Evolutionary conservation across 2,113 vertebrate genomes (phyloP), one percentile per base, ranked within the genome.

Genomic region (Peromyscus maniculatus): DNA sequence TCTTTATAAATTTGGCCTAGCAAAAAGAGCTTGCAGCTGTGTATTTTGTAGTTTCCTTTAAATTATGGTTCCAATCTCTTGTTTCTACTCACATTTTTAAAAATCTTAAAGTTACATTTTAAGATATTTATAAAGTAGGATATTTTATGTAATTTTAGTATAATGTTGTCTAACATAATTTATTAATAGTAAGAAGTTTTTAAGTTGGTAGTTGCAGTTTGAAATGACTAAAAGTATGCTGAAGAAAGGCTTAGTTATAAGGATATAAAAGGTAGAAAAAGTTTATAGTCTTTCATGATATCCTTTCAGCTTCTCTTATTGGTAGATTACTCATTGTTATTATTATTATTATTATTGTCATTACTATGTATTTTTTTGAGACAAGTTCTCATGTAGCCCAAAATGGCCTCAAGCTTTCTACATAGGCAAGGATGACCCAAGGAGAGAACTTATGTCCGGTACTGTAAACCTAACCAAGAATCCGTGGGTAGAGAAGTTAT

Each of bases 11-110:
- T 86, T 95, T 59, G 92, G 4, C 10, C 16, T 31, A 62, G 79
- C 92, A 36, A 28, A 96, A 80, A 80, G 96, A 94, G 64, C 36
- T 87, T 83, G 4, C 4, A 69, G 80, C 28, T 91, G 49, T 78
- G 26, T 59, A 96, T 96, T 92, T 96, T 6, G 79, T 96, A 93
- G 52, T 89, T n/a, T 71, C 72, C 69, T 66, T 96, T 87, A 95
- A 89, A 87, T 96, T 86, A 31, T 43, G 59, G 2, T 87, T 92
- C 21, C 10, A 67, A 90, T 57, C 2, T 72, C 17, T 84, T 91
- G 71, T 72, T 93, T 90, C 39, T 95, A 43, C 33, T 92, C 7
- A 95, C 86, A 86, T 75, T 79, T 90, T 11, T 82, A 66, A 82
- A 46, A 43, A 66, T 72, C 57, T 94, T 62, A 43, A 93, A 78